phyloP scores from a whole-genome alignment of 2,888 invertebrate genomes.

The Boloria selene region DNA sequence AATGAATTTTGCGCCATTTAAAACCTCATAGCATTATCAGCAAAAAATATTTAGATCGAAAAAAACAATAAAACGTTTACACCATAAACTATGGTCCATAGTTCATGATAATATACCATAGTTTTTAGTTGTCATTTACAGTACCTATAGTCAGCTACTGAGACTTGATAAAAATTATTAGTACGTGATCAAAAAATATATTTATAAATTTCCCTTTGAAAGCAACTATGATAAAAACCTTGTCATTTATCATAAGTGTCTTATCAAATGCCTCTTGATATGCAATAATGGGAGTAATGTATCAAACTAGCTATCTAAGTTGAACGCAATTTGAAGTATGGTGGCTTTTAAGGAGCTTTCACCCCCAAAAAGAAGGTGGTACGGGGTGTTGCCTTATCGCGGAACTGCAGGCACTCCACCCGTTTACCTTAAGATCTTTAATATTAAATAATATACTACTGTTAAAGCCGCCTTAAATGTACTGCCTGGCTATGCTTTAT shows the following conservation, averaged over 20 bases:
- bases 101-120: no score
- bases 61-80: conserved; percentile 2
- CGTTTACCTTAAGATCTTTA: conserved; percentile 82
- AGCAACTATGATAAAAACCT: conserved; percentile 26
- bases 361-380: conserved; percentile 65
- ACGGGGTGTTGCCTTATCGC: conserved; percentile 74
- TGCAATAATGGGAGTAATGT: conserved; percentile 79
- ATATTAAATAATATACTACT: conserved; percentile 81
- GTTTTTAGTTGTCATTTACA: no score
- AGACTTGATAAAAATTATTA: no score
- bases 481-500: conserved; percentile 62
- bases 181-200: not conserved
- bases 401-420: conserved; percentile 78
- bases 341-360: conserved; percentile 72
- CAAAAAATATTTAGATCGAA: not conserved
- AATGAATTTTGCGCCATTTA: conserved; percentile 37
- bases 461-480: conserved; percentile 70
- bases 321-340: conserved; percentile 82
- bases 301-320: conserved; percentile 81
- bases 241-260: conserved; percentile 59
- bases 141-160: no score
- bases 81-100: not conserved
- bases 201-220: not conserved
- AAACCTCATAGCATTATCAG: conserved; percentile 18
- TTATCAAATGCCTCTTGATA: conserved; percentile 75